A percentile compares a stretch with the other conserved stretches of the same genome.
Evolutionary conservation across 1,140 invertebrate species (phyloP).

Genomic region (Platyscapa corneri): DNA sequence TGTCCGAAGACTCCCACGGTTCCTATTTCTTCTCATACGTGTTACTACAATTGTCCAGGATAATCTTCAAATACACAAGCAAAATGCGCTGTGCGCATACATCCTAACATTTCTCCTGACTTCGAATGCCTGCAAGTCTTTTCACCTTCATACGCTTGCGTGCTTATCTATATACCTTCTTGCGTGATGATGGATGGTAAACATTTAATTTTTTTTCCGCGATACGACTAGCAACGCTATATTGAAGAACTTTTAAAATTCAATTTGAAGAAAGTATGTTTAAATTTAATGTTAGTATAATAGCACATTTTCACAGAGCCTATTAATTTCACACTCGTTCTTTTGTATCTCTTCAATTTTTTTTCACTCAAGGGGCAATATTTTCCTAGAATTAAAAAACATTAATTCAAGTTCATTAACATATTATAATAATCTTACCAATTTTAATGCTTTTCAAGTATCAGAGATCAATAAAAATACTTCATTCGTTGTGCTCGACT

Average conservation of each 20-base stretch:
- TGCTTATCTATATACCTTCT: slow-evolving; percentile 10
- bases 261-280: background rate
- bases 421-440: background rate
- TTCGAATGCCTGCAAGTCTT: slow-evolving; percentile 18
- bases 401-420: background rate
- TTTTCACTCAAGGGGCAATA: background rate
- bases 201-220: background rate
- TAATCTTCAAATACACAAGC: slow-evolving; percentile 1
- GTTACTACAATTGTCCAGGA: slow-evolving; percentile 14
- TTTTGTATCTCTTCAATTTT: background rate
- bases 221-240: background rate
- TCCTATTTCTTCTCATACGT: slow-evolving; percentile 17
- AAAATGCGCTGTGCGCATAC: background rate
- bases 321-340: background rate
- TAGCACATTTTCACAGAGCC: background rate
- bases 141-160: slow-evolving; percentile 3
- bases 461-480: background rate
- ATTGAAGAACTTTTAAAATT: slow-evolving; percentile 8
- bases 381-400: background rate
- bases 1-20: slow-evolving; percentile 24
- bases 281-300: background rate
- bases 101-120: background rate
- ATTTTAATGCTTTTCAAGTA: background rate
- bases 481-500: background rate
- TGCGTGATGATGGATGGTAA: slow-evolving; percentile 7